Evolutionary conservation across 2,113 vertebrate species (phyloP).

Genomic region (Panthera leo): DNA sequence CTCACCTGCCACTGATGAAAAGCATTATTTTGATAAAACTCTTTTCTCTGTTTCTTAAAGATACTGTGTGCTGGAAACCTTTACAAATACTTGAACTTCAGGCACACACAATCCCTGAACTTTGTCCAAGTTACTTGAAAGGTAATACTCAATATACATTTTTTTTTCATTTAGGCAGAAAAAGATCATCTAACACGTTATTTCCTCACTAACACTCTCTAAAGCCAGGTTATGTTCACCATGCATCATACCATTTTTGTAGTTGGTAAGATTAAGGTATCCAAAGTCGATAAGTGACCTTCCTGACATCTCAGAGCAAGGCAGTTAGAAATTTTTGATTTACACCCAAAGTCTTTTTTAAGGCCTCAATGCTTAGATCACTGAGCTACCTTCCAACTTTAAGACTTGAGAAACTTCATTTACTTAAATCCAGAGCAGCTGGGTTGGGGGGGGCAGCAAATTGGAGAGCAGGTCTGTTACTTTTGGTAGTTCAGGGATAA

Average conservation of each 20-base stretch:
- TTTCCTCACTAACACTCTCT: background rate
- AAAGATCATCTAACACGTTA: background rate
- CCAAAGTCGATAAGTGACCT: background rate
- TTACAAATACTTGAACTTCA: conserved; percentile 32
- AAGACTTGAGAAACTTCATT: background rate
- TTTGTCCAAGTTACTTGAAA: conserved; percentile 10
- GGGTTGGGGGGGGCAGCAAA: background rate
- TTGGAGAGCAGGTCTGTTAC: background rate
- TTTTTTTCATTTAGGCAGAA: background rate
- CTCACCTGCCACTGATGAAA: background rate
- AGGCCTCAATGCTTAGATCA: background rate
- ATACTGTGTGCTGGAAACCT: background rate
- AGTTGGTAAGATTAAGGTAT: background rate
- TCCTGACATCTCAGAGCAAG: background rate
- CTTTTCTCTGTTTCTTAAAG: conserved; percentile 7
- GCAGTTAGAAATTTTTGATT: conserved; percentile 9
- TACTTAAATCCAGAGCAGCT: background rate
- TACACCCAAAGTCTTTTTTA: background rate
- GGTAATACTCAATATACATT: background rate
- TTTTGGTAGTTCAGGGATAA: background rate
- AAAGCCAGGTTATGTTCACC: background rate
- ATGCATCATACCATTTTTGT: background rate
- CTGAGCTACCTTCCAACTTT: background rate
- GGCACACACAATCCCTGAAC: background rate
- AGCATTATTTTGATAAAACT: background rate